phyloP scores from a whole-genome alignment of 2,888 invertebrate species.

The Papilio demoleus region DNA sequence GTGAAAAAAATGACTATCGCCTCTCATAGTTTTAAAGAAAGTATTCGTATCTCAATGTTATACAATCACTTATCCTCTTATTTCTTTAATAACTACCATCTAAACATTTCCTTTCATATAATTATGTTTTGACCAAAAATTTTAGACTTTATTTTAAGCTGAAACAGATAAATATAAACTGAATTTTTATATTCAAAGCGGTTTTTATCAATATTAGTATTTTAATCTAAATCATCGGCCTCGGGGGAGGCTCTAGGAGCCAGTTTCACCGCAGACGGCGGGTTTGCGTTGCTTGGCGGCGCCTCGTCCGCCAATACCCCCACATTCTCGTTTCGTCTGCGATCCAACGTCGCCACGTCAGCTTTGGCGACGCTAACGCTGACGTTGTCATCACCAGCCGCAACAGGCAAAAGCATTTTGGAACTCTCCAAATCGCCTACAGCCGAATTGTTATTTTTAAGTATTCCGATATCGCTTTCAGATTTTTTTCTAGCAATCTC shows the following conservation, averaged over 20 bases:
- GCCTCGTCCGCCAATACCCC: constrained; percentile 54
- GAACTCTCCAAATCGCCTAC: constrained; percentile 45
- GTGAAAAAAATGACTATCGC: constrained; percentile 5
- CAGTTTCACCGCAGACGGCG: constrained; percentile 47
- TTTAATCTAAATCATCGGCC: constrained; percentile 70
- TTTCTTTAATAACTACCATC: constrained; percentile 30
- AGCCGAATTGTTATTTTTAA: constrained; percentile 52
- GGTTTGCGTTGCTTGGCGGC: constrained; percentile 48
- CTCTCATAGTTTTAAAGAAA: not conserved
- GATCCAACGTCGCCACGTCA: constrained; percentile 66
- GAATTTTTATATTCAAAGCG: constrained; percentile 32
- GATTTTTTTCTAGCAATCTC: constrained; percentile 66
- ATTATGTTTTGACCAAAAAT: constrained; percentile 26
- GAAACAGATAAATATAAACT: constrained; percentile 32
- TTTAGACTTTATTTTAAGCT: constrained; percentile 36
- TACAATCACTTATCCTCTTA: constrained; percentile 11
- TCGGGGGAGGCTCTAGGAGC: constrained; percentile 68
- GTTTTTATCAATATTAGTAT: constrained; percentile 40
- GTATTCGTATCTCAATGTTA: constrained; percentile 18
- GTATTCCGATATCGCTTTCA: constrained; percentile 52
- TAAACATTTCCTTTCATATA: constrained; percentile 17
- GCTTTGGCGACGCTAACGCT: constrained; percentile 50
- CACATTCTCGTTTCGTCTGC: constrained; percentile 63
- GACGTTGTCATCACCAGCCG: constrained; percentile 48
- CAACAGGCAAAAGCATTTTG: constrained; percentile 51